Base-by-base conservation (phyloP, 1,140 invertebrate species). In the Drosophila fuyamai region DNA sequence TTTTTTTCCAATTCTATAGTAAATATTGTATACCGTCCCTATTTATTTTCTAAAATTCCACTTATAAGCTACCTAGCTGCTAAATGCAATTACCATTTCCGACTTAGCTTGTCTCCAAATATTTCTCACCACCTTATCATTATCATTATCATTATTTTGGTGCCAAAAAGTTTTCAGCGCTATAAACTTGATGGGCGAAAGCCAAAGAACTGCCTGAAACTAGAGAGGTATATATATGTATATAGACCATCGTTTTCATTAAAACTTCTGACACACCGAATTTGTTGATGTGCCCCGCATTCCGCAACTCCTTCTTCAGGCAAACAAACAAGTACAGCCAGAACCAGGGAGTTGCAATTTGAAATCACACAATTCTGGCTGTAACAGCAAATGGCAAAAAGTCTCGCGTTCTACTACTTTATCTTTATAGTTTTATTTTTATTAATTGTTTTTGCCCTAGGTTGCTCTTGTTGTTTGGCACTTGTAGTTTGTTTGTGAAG, bases 101-200 rank as follows among this genome's bases (percentile, higher is more conserved):
- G 1, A 13, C 29, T 35, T 27, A 43, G 8, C 60, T 23, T 5
- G 13, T 14, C 62, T 18, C 23, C 59, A 36, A 29, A 27, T 23
- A 32, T 38, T 23, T 38, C n/a, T 41, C n/a, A n/a, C 14, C 35
- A 46, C 50, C 41, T n/a, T n/a, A n/a, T n/a, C n/a, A n/a, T n/a
- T n/a, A n/a, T n/a, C n/a, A n/a, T n/a, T n/a, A n/a, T n/a, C 67
- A 86, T 88, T 75, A 82, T 79, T 82, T 68, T 50, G 70, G 75
- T 79, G 76, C 47, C 53, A 85, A 74, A 85, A 86, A 60, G 67
- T 81, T 80, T 51, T 16, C 23, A 35, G 7, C 29, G 36, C 29
- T 18, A 44, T 50, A 71, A 75, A 75, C 70, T 75, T 75, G 70
- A 40, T 75, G 46, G 56, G 16, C 66, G 38, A 47, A 51, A 59